phyloP scores from a whole-genome alignment of 2,113 vertebrate species.

The Thymallus thymallus region DNA sequence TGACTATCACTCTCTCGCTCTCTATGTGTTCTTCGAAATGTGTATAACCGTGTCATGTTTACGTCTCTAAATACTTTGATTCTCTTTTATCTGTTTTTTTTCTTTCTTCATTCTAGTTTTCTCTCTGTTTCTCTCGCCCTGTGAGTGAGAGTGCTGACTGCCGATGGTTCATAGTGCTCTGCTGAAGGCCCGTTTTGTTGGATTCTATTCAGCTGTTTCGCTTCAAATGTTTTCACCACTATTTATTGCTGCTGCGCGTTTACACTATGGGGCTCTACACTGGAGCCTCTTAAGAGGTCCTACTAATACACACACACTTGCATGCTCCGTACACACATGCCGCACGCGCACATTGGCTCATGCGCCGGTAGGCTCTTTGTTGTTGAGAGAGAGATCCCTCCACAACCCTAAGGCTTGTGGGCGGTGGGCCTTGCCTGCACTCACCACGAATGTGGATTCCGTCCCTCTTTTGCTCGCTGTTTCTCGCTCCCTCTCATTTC shows the following conservation, averaged over 20 bases:
- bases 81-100: neutral
- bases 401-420: no score
- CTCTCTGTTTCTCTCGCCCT: neutral
- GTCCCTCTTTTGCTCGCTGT: no score
- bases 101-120: neutral
- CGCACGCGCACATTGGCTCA: neutral
- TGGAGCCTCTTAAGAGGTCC: neutral
- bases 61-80: no score
- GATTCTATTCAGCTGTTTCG: slow-evolving; percentile 29
- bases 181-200: slow-evolving; percentile 20
- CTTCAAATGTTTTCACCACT: slow-evolving; percentile 27
- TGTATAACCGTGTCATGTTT: no score
- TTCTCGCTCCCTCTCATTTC: no score
- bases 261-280: neutral
- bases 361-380: no score
- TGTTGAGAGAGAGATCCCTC: no score
- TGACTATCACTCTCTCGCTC: neutral
- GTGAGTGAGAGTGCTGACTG: neutral
- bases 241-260: slow-evolving; percentile 25
- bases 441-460: no score
- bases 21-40: neutral
- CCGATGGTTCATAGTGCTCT: neutral
- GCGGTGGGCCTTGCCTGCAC: no score
- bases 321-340: neutral
- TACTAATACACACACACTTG: neutral